These are phyloP conservation scores for Lordiphosa mommai DNA, from an alignment of 1,140 invertebrate species.

Conservation along the genomic window DNA sequence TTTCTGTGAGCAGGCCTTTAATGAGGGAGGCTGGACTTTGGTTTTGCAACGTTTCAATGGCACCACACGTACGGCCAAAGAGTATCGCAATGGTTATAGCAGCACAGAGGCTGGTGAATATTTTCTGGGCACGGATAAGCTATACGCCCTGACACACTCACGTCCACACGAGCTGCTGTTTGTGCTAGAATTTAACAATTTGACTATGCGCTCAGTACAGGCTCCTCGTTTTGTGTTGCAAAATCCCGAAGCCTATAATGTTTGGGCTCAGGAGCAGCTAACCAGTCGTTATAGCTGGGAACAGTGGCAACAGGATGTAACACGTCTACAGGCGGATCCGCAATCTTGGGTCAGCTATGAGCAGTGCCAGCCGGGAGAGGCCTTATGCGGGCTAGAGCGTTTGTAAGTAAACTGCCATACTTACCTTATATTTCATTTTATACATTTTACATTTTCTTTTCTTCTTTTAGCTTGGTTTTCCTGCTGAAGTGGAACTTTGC, in stretches of 20 bases:
- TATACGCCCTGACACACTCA: conserved; percentile 28
- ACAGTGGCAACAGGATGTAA: conserved; percentile 13
- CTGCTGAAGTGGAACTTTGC: conserved; percentile 21
- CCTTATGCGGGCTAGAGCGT: conserved; percentile 7
- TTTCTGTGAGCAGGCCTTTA: conserved; percentile 24
- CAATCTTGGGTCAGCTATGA: conserved; percentile 2
- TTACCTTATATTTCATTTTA: background rate
- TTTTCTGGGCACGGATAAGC: conserved; percentile 30
- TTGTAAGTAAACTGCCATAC: conserved; percentile 11
- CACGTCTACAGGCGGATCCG: background rate
- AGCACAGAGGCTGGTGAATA: conserved; percentile 25
- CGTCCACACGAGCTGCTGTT: conserved; percentile 27
- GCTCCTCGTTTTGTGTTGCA: conserved; percentile 12
- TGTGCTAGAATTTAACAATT: conserved; percentile 23
- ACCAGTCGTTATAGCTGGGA: conserved; percentile 19
- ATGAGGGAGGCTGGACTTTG: conserved; percentile 28
- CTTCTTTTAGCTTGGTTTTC: conserved; percentile 17
- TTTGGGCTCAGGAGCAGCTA: conserved; percentile 10
- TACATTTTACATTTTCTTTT: background rate
- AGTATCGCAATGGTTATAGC: conserved; percentile 20
- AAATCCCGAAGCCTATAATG: conserved; percentile 1
- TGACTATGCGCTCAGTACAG: conserved; percentile 1
- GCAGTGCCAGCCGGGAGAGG: background rate
- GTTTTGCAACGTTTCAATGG: conserved; percentile 27
- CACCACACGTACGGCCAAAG: conserved; percentile 14